Base-by-base conservation (phyloP, 2,888 invertebrate genomes). In the Plebejus argus region DNA sequence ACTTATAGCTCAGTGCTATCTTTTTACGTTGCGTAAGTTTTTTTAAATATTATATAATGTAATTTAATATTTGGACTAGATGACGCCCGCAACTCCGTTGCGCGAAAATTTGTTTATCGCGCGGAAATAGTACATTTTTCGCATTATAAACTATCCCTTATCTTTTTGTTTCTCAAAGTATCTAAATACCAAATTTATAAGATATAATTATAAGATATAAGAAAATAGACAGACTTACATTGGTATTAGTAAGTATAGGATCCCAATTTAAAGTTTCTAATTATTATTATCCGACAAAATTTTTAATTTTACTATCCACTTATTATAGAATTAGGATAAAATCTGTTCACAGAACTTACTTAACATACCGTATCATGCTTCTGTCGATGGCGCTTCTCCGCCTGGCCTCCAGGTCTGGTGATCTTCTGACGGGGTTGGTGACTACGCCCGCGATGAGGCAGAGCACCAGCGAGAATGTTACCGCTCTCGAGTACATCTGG, bases 331-430 rank as follows among this genome's bases (percentile, higher is more conserved):
- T 15, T 15, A 15, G 15, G 12, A 49, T 53, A 53, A 18, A 53
- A 18, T 53, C 18, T 53, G 4, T 53, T 53, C 4, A 18, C 53
- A 53, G 15, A 66, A 66, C 66, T 66, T 66, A 66, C 66, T 28
- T 66, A 66, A 39, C 72, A 77, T 80, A 92, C 93, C 93, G 90
- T 79, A 94, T 91, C 89, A 93, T 89, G 81, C 89, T 90, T 78
- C 93, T 85, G 78, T 94, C 93, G 4, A 93, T 90, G 6, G 93
- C 93, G 79, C 93, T 94, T 76, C 93, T 85, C n/a, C 93, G 88
- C 12, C 93, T 83, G 0, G 93, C 93, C 74, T 92, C 93, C 0
- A 93, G 86, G 78, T 92, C 92, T 78, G 92, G 91, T 0, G 93
- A 89, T 7, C 93, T 85, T 58, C 92, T 83, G 23, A 92, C 93